Base-by-base conservation (phyloP, 2,888 invertebrate species). In the Carabus problematicus region DNA sequence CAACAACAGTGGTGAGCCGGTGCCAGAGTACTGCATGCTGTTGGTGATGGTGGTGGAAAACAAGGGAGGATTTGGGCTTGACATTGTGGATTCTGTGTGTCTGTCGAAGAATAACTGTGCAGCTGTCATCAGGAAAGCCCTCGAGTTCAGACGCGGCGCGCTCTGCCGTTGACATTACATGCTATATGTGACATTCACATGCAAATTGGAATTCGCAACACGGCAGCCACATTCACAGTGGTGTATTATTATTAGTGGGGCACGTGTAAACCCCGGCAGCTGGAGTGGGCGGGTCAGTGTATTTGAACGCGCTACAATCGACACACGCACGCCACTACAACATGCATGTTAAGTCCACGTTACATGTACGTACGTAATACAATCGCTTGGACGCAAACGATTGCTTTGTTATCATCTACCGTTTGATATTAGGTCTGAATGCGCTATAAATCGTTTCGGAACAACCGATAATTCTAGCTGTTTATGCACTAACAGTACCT, bases 171-270 rank as follows among this genome's bases (percentile, higher is more conserved):
- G 60, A 60, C 60, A 60, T 60, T 45, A 60, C 60, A 60, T 43
- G 60, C 45, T 60, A 60, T 64, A 64, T 64, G 42, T 64, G 64
- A 64, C 64, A 64, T 64, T 64, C 64, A 42, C 64, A 64, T 64
- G 64, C 64, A 64, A 64, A 64, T 60, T 64, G 64, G 64, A 64
- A 64, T 64, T 54, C 40, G 64, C 55, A 54, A 64, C 64, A 64
- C 64, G 55, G 60, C 60, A 45, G 45, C 60, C 60, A 60, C 45
- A 60, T 45, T 19, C 60, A 60, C 60, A 60, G 19, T 45, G 19
- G 43, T 60, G 60, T 60, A 60, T 60, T 60, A 60, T 60, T 60
- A 43, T 45, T 60, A 45, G 47, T 39, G 12, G 47, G 16, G 45
- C 60, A 60, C 60, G 60, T 60, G 60, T 58, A 41, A 39, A 41